Base-by-base conservation (phyloP, 2,888 invertebrate genomes). In the Eucera pruinosa region DNA sequence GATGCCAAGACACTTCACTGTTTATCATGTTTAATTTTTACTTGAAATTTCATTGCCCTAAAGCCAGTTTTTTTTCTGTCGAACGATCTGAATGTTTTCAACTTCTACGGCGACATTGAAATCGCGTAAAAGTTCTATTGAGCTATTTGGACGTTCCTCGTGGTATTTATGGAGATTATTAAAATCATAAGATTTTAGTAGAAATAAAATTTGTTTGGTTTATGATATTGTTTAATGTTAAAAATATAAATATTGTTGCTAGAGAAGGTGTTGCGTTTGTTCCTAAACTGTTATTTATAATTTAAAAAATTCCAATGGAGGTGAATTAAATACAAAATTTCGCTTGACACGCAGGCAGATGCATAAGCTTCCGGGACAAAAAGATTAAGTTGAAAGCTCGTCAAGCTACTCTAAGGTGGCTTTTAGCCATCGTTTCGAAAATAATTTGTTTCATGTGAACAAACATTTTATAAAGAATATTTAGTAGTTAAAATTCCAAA, bases 21-120 rank as follows among this genome's bases (percentile, higher is more conserved):
- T 39, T 62, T 39, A 48, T 25, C 36, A 36, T 25, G 62, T 50
- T 39, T 62, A 50, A 62, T 62, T 62, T 25, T 2, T n/a, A n/a
- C 36, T 50, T 13, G 7, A 18, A 39, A 36, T 62, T 18, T 48
- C 36, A 61, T 61, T 60, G 20, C 60, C 13, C 7, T 33, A 27
- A 9, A 7, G 2, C 13, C 1, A n/a, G 25, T 45, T 60, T 30
- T 20, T 30, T 39, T 33, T 23, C 27, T 6, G 9, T 13, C 20
- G 15, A 60, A 45, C 60, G 30, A 60, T 18, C 15, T 45, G 27
- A 30, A 45, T 47, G 43, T 33, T 33, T 47, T 33, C 48, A n/a
- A 23, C 13, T 36, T 25, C 11, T 4, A n/a, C 23, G 3, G 3
- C 11, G 13, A 33, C 6, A 33, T 20, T 11, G 36, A 30, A 30